phyloP scores from a whole-genome alignment of 2,113 vertebrate genomes.

The Sigmodon hispidus region DNA sequence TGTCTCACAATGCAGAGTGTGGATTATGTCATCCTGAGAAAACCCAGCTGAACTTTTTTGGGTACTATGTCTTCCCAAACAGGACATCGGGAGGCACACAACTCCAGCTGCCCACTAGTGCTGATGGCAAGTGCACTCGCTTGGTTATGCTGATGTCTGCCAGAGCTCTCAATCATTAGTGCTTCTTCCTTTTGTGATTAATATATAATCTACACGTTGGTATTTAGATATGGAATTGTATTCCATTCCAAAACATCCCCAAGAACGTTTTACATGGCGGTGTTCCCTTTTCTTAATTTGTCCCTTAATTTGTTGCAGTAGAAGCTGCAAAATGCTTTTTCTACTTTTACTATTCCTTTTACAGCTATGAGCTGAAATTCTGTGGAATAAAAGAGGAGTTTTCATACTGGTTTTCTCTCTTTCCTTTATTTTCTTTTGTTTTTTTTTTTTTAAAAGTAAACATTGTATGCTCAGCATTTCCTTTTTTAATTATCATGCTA shows the following conservation, averaged over 20 bases:
- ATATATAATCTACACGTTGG: background rate
- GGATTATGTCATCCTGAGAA: background rate
- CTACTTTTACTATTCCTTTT: background rate
- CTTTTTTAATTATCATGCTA: background rate
- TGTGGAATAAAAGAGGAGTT: background rate
- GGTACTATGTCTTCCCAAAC: background rate
- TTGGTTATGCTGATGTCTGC: background rate
- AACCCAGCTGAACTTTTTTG: background rate
- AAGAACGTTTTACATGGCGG: background rate
- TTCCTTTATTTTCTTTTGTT: too few relatives aligned
- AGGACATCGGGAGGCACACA: background rate
- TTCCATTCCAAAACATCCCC: background rate
- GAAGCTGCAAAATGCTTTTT: background rate
- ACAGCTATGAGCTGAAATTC: background rate
- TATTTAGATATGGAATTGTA: background rate
- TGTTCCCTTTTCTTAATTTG: background rate
- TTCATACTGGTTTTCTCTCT: background rate
- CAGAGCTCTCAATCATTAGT: background rate
- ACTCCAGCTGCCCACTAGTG: background rate
- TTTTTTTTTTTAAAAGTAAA: background rate
- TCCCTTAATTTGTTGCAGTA: background rate
- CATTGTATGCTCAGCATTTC: background rate
- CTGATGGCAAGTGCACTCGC: background rate
- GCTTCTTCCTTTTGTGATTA: background rate
- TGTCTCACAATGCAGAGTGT: background rate